Base-by-base conservation (phyloP, 2,113 vertebrate genomes). In the Conger conger region DNA sequence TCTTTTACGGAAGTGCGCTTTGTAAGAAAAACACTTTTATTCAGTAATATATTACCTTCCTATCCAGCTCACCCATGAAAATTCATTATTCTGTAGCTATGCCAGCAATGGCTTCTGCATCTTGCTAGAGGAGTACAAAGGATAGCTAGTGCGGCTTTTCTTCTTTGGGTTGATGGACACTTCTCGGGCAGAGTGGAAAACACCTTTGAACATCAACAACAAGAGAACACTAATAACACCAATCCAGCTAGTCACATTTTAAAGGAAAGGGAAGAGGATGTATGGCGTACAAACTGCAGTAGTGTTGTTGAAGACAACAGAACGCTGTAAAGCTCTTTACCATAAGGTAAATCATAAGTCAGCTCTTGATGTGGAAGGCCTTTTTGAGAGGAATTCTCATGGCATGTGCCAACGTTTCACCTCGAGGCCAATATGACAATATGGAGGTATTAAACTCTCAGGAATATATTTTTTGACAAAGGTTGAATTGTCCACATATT, bases 1-100 rank as follows among this genome's bases (percentile, higher is more conserved):
- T 84, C 84, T 82, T 84, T 36, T 50, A 17, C 5, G 40, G 45
- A 82, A 35, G 80, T 76, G 63, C 76, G 60, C 27, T 86, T 6
- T 0, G 40, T 81, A 54, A 30, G 73, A 82, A 82, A 82, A 18
- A 73, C 9, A 36, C 63, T 82, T 27, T 30, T 86, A 76, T 82
- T 57, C 76, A 54, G 38, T 45, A 45, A 30, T 30, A 53, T 54
- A 81, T 57, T 82, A 77, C 80, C 18, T 63, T 80, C 60, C 20
- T 1, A 78, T 17, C 6, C n/a, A 76, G 23, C 38, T 77, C 23
- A 50, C 57, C 57, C 57, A 63, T 63, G 57, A 27, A 20, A 63
- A 63, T 27, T 23, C 6, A 63, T 63, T 20, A 63, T 27, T 27
- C 57, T 63, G 57, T 6, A 63, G 23, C 57, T 63, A 63, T 27